These are phyloP conservation scores for Mionectes macconnelli DNA, from an alignment of 2,113 vertebrate species.

Conservation along the genomic window DNA sequence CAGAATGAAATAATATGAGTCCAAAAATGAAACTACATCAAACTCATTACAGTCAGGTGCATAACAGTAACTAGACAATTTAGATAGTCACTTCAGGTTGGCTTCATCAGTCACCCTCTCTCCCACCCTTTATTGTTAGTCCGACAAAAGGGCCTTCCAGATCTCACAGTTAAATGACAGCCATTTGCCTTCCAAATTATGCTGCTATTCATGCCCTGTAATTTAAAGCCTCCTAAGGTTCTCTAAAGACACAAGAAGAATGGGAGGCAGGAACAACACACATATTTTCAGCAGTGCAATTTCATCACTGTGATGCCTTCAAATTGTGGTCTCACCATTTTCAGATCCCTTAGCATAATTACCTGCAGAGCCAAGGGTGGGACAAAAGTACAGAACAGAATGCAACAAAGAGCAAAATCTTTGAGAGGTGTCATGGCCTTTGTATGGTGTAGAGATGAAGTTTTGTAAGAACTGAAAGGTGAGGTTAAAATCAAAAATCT, in stretches of 20 bases:
- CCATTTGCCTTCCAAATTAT: constrained; percentile 32
- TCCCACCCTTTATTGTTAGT: neutral
- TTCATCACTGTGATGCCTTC: neutral
- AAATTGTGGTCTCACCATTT: neutral
- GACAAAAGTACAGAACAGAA: neutral
- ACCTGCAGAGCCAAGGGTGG: neutral
- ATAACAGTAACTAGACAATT: neutral
- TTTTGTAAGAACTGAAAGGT: neutral
- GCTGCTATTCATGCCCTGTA: neutral
- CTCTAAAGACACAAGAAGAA: neutral
- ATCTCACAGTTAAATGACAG: neutral
- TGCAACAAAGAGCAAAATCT: neutral
- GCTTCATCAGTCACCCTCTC: neutral
- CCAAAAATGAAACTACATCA: neutral
- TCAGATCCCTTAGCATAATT: neutral
- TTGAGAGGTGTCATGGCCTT: neutral
- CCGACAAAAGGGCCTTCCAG: neutral
- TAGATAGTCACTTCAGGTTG: neutral
- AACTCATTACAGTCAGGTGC: neutral
- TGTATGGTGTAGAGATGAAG: neutral
- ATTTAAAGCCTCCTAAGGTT: constrained; percentile 14
- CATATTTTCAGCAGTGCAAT: neutral
- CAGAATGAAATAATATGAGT: neutral
- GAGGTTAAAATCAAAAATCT: neutral
- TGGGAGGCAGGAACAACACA: neutral